Evolutionary conservation across 2,797 vertebrate genomes (phyloP).

Genomic region (Liasis olivaceus): DNA sequence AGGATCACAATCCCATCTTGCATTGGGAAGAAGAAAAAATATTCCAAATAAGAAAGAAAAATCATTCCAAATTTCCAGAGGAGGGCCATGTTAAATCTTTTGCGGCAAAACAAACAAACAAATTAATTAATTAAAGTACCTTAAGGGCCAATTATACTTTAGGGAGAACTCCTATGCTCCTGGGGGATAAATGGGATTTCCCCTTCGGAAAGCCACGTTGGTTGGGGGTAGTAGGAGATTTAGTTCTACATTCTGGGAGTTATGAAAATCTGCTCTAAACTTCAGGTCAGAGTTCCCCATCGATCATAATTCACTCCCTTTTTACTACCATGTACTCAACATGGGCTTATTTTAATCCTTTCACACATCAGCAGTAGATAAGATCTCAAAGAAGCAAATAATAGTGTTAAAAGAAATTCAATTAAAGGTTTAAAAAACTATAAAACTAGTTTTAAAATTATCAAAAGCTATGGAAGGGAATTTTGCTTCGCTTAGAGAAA

Average conservation of each 20-base stretch:
- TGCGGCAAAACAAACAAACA: not conserved
- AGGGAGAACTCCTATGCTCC: too few species aligned
- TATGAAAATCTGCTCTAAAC: not conserved
- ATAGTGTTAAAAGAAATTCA: not conserved
- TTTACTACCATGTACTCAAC: fast-evolving
- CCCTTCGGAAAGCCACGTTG: not conserved
- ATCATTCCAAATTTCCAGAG: not conserved
- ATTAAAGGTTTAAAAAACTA: not conserved
- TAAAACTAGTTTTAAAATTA: not conserved
- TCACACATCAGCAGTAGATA: not conserved
- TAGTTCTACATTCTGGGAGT: not conserved
- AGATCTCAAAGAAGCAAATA: not conserved
- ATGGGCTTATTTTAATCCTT: not conserved
- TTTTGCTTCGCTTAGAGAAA: constrained; percentile 9
- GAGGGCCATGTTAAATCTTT: not conserved
- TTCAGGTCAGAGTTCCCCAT: not conserved
- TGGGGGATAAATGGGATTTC: not conserved
- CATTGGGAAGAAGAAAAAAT: not conserved
- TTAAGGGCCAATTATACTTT: not conserved
- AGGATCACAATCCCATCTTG: not conserved
- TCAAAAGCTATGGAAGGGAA: not conserved
- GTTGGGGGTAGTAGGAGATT: not conserved
- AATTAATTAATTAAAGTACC: not conserved
- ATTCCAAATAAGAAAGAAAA: not conserved
- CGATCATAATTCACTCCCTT: not conserved